Evolutionary conservation across 2,113 vertebrate genomes (phyloP).

Genomic region (Megaleporinus macrocephalus): DNA sequence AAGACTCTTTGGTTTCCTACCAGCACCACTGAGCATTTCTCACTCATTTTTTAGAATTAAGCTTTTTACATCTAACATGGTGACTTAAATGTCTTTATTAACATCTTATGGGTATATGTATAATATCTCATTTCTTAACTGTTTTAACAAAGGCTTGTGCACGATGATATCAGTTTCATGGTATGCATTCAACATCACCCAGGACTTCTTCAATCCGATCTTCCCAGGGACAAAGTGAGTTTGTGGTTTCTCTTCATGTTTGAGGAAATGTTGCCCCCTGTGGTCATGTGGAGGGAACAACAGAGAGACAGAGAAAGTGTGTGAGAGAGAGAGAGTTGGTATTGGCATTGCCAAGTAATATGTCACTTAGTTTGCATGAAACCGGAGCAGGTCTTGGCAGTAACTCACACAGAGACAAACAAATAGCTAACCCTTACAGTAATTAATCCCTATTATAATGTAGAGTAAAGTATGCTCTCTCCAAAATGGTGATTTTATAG

Average conservation of each 20-base stretch:
- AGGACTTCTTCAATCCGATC: constrained; percentile 85
- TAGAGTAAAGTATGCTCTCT: too few species aligned
- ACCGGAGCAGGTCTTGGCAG: too few species aligned
- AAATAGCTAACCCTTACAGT: too few species aligned
- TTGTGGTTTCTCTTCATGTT: neutral
- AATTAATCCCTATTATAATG: too few species aligned
- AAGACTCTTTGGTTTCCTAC: too few species aligned
- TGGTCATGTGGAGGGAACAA: constrained; percentile 4
- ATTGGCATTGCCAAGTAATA: too few species aligned
- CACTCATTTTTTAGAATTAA: too few species aligned
- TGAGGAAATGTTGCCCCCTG: constrained; percentile 42
- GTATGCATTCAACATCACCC: constrained; percentile 90
- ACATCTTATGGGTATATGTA: neutral
- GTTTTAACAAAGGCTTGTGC: constrained; percentile 76
- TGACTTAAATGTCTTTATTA: neutral
- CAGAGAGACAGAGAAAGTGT: neutral
- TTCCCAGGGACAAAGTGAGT: constrained; percentile 83
- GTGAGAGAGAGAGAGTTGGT: neutral
- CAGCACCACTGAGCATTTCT: too few species aligned
- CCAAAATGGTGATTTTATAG: too few species aligned
- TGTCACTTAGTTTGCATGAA: too few species aligned
- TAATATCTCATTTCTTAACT: constrained; percentile 10
- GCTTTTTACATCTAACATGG: too few species aligned
- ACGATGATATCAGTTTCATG: constrained; percentile 87
- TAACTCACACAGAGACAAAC: too few species aligned